Base-by-base conservation (phyloP, 2,888 invertebrate species). In the Andrena dorsata region DNA sequence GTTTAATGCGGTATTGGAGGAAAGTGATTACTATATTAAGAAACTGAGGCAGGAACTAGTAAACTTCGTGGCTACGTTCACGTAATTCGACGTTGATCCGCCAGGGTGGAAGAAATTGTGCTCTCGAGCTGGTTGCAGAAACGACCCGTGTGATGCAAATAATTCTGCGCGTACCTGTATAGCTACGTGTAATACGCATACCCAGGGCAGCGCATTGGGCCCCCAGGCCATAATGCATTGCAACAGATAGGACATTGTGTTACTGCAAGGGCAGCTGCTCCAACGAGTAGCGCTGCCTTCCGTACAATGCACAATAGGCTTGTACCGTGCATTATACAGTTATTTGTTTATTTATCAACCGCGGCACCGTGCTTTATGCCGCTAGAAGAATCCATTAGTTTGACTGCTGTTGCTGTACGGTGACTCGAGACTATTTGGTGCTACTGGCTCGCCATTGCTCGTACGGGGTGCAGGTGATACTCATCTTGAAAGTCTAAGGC, bases 311-410 rank as follows among this genome's bases (percentile, higher is more conserved):
- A 88, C 88, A 88, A 88, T 88, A 82, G 86, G 68, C 76, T 63
- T 76, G 81, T 76, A 72, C 64, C 85, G 66, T 77, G 71, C 76
- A 83, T 85, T 86, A 83, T 74, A 82, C 76, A 70, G 80, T 88
- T 82, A 88, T 88, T 88, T 88, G 83, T 88, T 88, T 88, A 88
- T 85, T 88, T 87, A 88, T 88, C 80, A 81, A 86, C 76, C 83
- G 60, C 51, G 63, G 68, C 23, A 16, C 60, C 66, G 70, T 73
- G 69, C 73, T 82, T 68, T 76, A 53, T 63, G 63, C 63, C 53
- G 35, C 64, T 79, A 85, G 79, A 71, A 82, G 76, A 70, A 32
- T 41, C 70, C 76, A 64, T 61, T 53, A 10, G 56, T 32, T 60
- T 49, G 63, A 77, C 66, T 6, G 28, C 23, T 10, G 20, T 26